Evolutionary conservation across 2,797 vertebrate species (phyloP), one percentile per base, ranked within the genome.

Genomic region (Neoniphon sammara): DNA sequence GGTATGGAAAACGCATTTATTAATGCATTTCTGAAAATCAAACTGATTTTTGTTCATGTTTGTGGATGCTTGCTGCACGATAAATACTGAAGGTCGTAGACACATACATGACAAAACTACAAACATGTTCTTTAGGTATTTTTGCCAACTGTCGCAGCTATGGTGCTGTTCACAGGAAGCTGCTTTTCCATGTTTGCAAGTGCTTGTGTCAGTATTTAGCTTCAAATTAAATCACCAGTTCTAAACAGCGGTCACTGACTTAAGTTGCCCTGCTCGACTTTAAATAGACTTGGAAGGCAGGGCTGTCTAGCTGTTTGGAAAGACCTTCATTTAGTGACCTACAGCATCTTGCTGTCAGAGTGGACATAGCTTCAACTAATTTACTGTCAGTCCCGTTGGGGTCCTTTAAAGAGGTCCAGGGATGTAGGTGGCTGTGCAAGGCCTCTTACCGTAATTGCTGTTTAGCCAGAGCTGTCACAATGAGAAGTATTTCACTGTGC

Each of bases 311-410:
- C 78, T 84, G 70, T 66, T 84, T 74, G 73, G 75, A 84, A 79
- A 87, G 88, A 81, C 85, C 87, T 88, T 90, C 83, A 85, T 65
- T 87, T 79, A 67, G 78, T 86, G 86, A 88, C 88, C 82, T 78
- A 54, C 82, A 87, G 81, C 83, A 85, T 86, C 85, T 86, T 59
- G 46, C 83, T 84, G 86, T 89, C 86, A 88, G 69, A 23, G 75
- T 25, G 21, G 65, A 84, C 86, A 85, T 83, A 76, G 74, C 83
- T 88, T 55, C 70, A 70, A 44, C 67, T 88, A 78, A 90, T 88
- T 90, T 88, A 83, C 78, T 76, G 69, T 81, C 77, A 50, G 68
- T 69, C 72, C 63, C 20, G 2, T 56, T 11, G 73, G 49, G 69
- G 54, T 76, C 72, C 69, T 74, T 87, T 78, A 77, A 77, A 88